Conservation (phyloP, 2,888 invertebrate genomes). For the Pinctada fucata region DNA sequence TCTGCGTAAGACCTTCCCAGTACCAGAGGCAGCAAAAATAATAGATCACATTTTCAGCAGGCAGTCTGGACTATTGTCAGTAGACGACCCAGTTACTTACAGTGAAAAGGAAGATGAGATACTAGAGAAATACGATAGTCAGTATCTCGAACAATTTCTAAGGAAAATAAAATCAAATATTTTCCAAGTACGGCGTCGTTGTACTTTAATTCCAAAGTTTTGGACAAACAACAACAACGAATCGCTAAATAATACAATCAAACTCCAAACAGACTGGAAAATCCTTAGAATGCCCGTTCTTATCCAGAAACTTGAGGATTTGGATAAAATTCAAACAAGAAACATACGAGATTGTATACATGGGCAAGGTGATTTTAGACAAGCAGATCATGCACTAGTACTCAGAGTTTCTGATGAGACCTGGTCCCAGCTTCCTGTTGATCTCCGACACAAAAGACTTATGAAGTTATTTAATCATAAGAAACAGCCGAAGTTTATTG, state of each 20-base stretch:
- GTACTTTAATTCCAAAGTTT: neutral
- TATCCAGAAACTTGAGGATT: neutral
- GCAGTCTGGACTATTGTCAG: neutral
- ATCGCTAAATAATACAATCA: constrained; percentile 19
- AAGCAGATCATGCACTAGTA: neutral
- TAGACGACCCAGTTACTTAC: neutral
- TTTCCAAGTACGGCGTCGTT: neutral
- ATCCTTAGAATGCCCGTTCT: constrained; percentile 1
- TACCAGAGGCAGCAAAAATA: neutral
- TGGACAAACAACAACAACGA: constrained; percentile 27
- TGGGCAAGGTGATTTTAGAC: constrained; percentile 4
- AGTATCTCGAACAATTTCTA: neutral
- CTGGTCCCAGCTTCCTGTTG: neutral
- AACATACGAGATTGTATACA: constrained; percentile 7
- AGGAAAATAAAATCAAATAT: neutral
- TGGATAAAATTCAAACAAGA: neutral
- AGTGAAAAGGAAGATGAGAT: neutral
- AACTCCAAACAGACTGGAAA: constrained; percentile 23
- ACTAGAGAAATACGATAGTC: neutral
- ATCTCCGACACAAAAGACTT: constrained; percentile 12
- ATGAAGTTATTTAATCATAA: neutral
- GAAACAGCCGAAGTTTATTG: neutral
- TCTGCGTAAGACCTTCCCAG: neutral
- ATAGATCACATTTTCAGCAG: neutral
- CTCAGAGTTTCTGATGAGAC: constrained; percentile 1